Conservation (phyloP, 2,888 invertebrate species). For the Drosophila macrothrix region DNA sequence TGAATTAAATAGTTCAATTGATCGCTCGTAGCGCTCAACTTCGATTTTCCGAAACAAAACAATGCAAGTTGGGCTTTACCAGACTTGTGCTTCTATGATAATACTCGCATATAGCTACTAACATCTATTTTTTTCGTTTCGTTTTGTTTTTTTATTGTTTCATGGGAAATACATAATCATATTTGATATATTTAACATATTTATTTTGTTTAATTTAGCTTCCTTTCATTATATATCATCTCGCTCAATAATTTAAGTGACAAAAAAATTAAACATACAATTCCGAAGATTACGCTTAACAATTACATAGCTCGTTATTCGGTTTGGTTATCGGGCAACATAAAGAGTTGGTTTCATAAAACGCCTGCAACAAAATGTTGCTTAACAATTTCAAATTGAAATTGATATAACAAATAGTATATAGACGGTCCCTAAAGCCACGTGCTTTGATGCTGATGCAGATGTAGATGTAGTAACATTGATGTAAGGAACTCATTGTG, state of each 20-base stretch:
- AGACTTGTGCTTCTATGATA: slow-evolving; percentile 42
- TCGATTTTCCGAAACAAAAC: slow-evolving; percentile 32
- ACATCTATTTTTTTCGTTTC: slow-evolving; percentile 28
- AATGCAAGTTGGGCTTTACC: slow-evolving; percentile 29
- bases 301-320: slow-evolving; percentile 36
- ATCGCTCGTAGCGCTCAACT: slow-evolving; percentile 38
- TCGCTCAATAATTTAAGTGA: slow-evolving; percentile 49
- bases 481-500: slow-evolving; percentile 73
- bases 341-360: slow-evolving; percentile 13
- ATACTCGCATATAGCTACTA: slow-evolving; percentile 49
- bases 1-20: slow-evolving; percentile 45
- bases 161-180: slow-evolving; percentile 38
- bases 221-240: slow-evolving; percentile 49
- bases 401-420: slow-evolving; percentile 52
- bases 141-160: slow-evolving; percentile 44
- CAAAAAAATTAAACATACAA: slow-evolving; percentile 33
- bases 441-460: slow-evolving; percentile 39
- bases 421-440: slow-evolving; percentile 41
- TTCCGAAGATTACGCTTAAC: slow-evolving; percentile 28
- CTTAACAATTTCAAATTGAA: slow-evolving; percentile 52
- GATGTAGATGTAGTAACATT: slow-evolving; percentile 58
- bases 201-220: slow-evolving; percentile 35
- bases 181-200: slow-evolving; percentile 51
- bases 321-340: slow-evolving; percentile 17
- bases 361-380: slow-evolving; percentile 5